A percentile compares a stretch with the other conserved stretches of the same genome.
Conservation (phyloP, 2,113 vertebrate species). For the Phalacrocorax carbo region DNA sequence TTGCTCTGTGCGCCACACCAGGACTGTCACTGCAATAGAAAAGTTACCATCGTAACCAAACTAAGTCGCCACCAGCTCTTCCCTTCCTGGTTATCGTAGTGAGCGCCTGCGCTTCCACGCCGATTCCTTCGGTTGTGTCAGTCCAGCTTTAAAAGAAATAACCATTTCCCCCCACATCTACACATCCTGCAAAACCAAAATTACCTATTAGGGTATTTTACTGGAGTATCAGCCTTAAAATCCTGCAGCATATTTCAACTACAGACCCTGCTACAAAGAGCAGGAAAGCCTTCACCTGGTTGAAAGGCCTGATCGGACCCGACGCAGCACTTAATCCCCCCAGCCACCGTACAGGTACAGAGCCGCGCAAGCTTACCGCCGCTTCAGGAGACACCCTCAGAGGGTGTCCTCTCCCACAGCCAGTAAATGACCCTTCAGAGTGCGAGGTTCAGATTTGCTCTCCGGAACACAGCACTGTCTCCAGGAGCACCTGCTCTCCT, state of each 20-base stretch:
- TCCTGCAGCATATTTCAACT: neutral
- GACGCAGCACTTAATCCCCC: no score
- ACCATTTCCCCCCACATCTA: neutral
- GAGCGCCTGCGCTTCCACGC: neutral
- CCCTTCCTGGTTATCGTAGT: neutral
- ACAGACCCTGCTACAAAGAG: neutral
- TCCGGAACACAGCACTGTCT: neutral
- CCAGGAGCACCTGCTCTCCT: neutral
- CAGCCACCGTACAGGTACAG: accelerated
- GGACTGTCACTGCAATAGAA: neutral
- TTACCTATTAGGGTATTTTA: neutral
- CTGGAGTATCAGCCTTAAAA: neutral
- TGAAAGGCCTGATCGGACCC: neutral
- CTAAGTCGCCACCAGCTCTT: neutral
- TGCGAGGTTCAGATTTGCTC: neutral
- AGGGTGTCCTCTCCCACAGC: neutral
- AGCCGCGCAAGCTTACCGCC: accelerated
- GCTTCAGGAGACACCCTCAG: accelerated
- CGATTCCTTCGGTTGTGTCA: accelerated
- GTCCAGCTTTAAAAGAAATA: neutral
- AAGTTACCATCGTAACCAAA: neutral
- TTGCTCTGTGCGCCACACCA: accelerated
- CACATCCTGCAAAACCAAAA: neutral
- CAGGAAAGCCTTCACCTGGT: neutral
- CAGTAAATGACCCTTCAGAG: neutral